A percentile compares a stretch with the other conserved stretches of the same genome.
Evolutionary conservation across 2,797 vertebrate genomes (phyloP).

Genomic region (Eupleurogrammus muticus): DNA sequence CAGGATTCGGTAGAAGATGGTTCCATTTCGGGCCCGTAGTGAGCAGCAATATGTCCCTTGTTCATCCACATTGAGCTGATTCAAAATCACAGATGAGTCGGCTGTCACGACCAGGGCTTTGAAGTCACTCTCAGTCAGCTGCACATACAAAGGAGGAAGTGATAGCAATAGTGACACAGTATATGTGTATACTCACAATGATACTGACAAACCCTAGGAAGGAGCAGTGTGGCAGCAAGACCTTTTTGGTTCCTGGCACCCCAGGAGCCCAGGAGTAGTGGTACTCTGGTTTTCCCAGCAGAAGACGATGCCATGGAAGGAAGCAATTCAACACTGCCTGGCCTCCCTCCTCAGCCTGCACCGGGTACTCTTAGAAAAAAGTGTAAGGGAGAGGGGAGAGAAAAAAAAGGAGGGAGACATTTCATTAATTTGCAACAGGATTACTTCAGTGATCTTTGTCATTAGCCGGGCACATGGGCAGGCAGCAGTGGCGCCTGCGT

Average conservation of each 20-base stretch:
- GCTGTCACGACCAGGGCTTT: slow-evolving; percentile 72
- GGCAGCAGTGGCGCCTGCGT: slow-evolving; percentile 26
- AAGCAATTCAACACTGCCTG: slow-evolving; percentile 82
- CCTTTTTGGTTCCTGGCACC: slow-evolving; percentile 42
- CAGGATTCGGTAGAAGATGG: slow-evolving; percentile 66
- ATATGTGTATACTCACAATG: background rate
- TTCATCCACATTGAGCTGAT: slow-evolving; percentile 77
- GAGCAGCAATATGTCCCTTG: slow-evolving; percentile 80
- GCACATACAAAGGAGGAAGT: slow-evolving; percentile 30
- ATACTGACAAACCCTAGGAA: slow-evolving; percentile 25
- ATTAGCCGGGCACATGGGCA: slow-evolving; percentile 65
- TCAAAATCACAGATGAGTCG: slow-evolving; percentile 79
- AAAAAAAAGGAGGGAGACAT: background rate
- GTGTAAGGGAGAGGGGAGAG: background rate
- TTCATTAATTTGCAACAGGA: slow-evolving; percentile 52
- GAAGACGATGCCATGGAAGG: slow-evolving; percentile 79
- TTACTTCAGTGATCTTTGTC: slow-evolving; percentile 65
- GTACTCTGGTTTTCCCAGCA: slow-evolving; percentile 71
- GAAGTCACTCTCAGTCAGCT: slow-evolving; percentile 66
- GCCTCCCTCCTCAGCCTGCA: slow-evolving; percentile 74
- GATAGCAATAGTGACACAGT: slow-evolving; percentile 9
- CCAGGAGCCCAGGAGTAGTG: slow-evolving; percentile 74
- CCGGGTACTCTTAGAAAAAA: slow-evolving; percentile 47
- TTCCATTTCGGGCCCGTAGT: slow-evolving; percentile 63
- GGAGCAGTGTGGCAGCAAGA: slow-evolving; percentile 22